A percentile compares a stretch with the other conserved stretches of the same genome.
These are phyloP conservation scores for Heliconius eleuchia DNA, from an alignment of 1,140 invertebrate species.

Conservation along the genomic window DNA sequence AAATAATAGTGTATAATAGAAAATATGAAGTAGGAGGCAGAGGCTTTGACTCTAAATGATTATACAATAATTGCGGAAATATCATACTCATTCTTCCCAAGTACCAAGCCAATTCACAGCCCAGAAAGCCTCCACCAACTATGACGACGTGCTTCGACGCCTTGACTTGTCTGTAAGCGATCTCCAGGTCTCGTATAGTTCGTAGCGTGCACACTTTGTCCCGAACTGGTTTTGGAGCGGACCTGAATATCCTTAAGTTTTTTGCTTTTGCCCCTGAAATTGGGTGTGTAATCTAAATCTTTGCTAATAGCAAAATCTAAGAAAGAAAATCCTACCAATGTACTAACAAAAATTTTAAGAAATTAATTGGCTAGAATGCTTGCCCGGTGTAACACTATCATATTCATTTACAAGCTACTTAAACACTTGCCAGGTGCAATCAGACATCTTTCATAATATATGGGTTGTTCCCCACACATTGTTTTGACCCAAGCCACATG, in stretches of 20 bases:
- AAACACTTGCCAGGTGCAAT: constrained; percentile 55
- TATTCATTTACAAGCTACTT: background rate
- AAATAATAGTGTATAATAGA: no score
- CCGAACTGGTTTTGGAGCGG: constrained; percentile 59
- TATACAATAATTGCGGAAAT: background rate
- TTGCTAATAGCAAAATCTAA: no score
- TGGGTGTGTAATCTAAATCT: background rate
- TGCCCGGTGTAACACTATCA: no score
- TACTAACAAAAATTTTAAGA: no score
- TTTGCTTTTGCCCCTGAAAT: constrained; percentile 58
- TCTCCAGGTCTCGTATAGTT: constrained; percentile 64
- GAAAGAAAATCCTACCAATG: no score
- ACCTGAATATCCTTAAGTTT: constrained; percentile 54
- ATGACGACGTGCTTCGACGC: constrained; percentile 58
- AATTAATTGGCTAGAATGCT: no score
- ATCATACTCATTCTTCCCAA: constrained; percentile 66
- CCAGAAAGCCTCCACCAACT: constrained; percentile 58
- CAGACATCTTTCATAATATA: constrained; percentile 69
- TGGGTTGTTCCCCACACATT: constrained; percentile 61
- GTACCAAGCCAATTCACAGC: constrained; percentile 64
- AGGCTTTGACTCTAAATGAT: no score
- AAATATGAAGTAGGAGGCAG: no score
- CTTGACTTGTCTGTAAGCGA: constrained; percentile 63
- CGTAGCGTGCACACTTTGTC: constrained; percentile 53
- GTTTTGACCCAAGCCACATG: constrained; percentile 64